Percentiles rank a stretch among this genome's conserved stretches.
These are phyloP conservation scores for Dicranocentrus wangi DNA, from an alignment of 2,888 invertebrate species.

Conservation along the genomic window DNA sequence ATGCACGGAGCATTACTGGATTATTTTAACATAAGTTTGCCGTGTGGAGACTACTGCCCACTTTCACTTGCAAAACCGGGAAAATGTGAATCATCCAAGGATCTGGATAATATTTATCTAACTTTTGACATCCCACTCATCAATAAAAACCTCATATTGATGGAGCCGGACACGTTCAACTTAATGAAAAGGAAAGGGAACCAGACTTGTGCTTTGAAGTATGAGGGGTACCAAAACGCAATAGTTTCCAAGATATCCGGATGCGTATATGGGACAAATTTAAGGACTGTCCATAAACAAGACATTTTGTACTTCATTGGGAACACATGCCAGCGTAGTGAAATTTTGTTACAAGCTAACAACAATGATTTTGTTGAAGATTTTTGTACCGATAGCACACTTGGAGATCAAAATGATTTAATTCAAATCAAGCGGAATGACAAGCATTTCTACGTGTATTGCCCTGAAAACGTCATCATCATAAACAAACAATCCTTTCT, in stretches of 20 bases:
- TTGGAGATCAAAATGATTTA: background rate
- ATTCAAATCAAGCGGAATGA: slow-evolving; percentile 55
- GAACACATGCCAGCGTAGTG: slow-evolving; percentile 11
- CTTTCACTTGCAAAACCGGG: background rate
- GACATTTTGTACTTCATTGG: slow-evolving; percentile 21
- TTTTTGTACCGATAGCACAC: background rate
- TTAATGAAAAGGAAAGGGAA: slow-evolving; percentile 22
- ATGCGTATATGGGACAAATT: slow-evolving; percentile 34
- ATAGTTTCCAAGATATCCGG: background rate
- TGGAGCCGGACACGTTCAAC: slow-evolving; percentile 55
- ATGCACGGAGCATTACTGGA: slow-evolving; percentile 40
- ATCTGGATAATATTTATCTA: background rate
- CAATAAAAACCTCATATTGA: background rate
- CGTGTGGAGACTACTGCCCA: slow-evolving; percentile 57
- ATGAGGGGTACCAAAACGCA: slow-evolving; percentile 45
- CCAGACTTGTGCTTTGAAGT: slow-evolving; percentile 46
- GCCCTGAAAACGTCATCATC: slow-evolving; percentile 18
- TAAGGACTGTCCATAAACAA: background rate
- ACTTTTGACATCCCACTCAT: slow-evolving; percentile 29
- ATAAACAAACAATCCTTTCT: slow-evolving; percentile 4
- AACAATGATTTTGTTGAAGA: background rate
- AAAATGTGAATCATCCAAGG: background rate
- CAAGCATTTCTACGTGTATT: slow-evolving; percentile 37
- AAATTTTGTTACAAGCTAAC: background rate
- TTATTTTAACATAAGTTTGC: slow-evolving; percentile 46